Conservation (phyloP, 2,797 vertebrate species). For the Catostomus latipinnis region DNA sequence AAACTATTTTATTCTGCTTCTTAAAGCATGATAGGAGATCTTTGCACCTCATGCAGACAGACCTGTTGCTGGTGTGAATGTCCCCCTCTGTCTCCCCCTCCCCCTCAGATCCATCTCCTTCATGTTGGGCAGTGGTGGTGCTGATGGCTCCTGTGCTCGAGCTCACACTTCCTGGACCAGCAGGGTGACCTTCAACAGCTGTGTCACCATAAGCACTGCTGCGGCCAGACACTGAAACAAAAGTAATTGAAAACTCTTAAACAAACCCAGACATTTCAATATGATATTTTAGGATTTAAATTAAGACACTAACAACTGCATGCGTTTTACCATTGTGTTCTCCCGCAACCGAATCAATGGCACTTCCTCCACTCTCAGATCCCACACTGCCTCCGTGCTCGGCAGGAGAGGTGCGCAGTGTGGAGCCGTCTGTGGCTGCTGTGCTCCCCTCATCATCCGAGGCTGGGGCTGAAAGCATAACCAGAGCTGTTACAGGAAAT, state of each 20-base stretch:
- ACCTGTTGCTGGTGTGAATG: constrained; percentile 96
- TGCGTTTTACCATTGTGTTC: constrained; percentile 92
- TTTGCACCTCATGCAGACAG: constrained; percentile 32
- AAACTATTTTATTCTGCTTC: background rate
- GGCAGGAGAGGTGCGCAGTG: constrained; percentile 94
- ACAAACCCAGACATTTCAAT: background rate
- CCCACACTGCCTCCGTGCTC: constrained; percentile 98
- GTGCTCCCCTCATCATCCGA: constrained; percentile 99
- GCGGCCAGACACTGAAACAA: constrained; percentile 88
- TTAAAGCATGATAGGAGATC: background rate
- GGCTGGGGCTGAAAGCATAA: constrained; percentile 98
- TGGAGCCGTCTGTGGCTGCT: constrained; percentile 96
- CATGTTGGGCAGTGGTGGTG: constrained; percentile 95
- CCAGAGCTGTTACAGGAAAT: constrained; percentile 96
- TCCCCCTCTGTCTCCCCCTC: constrained; percentile 95
- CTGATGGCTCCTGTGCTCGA: constrained; percentile 98
- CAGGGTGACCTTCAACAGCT: constrained; percentile 89
- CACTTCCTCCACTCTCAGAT: constrained; percentile 97
- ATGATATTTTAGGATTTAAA: background rate
- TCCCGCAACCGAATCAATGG: constrained; percentile 95
- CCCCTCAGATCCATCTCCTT: constrained; percentile 95
- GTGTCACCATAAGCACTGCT: constrained; percentile 97
- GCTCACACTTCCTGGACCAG: constrained; percentile 94
- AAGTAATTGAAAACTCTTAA: constrained; percentile 9
- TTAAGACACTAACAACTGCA: background rate